A percentile compares a stretch with the other conserved stretches of the same genome.
Evolutionary conservation across 2,113 vertebrate genomes (phyloP).

Genomic region (Megalops atlanticus): DNA sequence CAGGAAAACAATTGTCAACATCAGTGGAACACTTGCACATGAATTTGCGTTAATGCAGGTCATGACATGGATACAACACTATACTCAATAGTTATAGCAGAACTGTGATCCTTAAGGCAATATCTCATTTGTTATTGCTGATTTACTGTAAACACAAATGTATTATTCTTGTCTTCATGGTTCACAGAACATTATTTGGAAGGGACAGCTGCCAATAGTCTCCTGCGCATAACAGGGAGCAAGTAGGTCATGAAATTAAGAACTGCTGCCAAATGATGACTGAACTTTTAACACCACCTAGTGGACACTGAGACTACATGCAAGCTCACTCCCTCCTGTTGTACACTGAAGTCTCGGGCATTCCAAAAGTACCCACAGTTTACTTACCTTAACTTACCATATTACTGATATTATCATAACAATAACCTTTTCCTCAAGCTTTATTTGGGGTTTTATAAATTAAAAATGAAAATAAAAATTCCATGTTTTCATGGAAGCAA

Average conservation of each 20-base stretch:
- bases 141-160: neutral
- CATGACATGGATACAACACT: neutral
- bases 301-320: neutral
- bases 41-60: neutral
- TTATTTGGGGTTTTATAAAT: no score
- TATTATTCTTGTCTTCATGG: neutral
- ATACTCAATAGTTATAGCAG: neutral
- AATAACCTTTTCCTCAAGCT: no score
- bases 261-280: neutral
- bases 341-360: no score
- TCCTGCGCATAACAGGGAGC: neutral
- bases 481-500: no score
- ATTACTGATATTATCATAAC: no score
- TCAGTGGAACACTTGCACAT: neutral
- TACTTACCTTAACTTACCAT: no score
- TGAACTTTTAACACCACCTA: conserved; percentile 9
- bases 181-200: neutral
- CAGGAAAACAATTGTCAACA: no score
- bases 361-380: no score
- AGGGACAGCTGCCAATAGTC: neutral
- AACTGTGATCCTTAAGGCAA: neutral
- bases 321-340: no score
- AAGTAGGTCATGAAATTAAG: neutral
- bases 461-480: no score
- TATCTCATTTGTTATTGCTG: neutral